Conservation (phyloP, 2,113 vertebrate species). For the Scophthalmus maximus region DNA sequence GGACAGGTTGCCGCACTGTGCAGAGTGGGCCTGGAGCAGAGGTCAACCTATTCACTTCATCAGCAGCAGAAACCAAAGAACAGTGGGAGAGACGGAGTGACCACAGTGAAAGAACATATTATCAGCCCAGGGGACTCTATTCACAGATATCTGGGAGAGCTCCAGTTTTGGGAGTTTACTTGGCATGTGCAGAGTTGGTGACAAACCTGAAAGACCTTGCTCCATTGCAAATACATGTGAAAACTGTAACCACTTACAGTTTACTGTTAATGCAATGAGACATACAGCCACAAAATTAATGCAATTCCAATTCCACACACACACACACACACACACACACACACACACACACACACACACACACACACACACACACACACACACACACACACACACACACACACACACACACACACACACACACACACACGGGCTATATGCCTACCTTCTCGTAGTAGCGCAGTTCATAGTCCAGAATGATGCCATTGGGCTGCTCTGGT, state of each 20-base stretch:
- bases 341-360: too few relatives aligned
- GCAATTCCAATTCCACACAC: too few relatives aligned
- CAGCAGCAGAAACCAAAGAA: conserved; percentile 73
- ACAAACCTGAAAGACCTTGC: too few relatives aligned
- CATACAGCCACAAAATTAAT: too few relatives aligned
- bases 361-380: not conserved
- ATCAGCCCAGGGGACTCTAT: conserved; percentile 66
- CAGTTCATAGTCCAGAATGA: conserved; percentile 98
- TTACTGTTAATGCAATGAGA: too few relatives aligned
- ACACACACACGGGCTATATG: not conserved
- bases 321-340: too few relatives aligned
- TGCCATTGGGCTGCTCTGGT: conserved; percentile 97
- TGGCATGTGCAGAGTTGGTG: too few relatives aligned
- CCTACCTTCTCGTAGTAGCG: conserved; percentile 97
- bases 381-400: not conserved
- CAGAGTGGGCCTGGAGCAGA: conserved; percentile 66
- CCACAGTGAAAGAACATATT: conserved; percentile 58
- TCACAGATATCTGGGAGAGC: conserved; percentile 27
- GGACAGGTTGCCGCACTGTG: conserved; percentile 70
- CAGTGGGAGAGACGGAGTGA: conserved; percentile 66
- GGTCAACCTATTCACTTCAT: conserved; percentile 77
- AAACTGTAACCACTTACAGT: not conserved
- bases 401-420: not conserved
- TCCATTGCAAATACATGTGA: not conserved
- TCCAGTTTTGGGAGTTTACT: conserved; percentile 16